These are phyloP conservation scores for Protaetia brevitarsis DNA, from an alignment of 1,140 invertebrate genomes.

Conservation along the genomic window DNA sequence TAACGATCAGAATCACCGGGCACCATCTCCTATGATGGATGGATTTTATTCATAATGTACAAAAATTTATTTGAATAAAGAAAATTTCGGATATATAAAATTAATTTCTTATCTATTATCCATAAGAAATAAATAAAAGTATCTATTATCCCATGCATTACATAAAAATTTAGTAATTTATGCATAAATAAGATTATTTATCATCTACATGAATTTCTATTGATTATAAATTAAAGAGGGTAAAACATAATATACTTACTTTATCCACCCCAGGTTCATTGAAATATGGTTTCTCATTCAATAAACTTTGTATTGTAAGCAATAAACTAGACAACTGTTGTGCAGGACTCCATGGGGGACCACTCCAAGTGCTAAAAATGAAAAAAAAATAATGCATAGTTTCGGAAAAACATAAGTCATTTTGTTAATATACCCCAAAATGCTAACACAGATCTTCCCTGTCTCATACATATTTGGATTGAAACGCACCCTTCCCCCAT, in stretches of 20 bases:
- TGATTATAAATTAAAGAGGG: conserved; percentile 11
- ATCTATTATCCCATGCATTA: no score
- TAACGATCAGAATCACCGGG: conserved; percentile 53
- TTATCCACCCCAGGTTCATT: conserved; percentile 59
- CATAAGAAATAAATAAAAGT: no score
- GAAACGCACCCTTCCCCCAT: conserved; percentile 58
- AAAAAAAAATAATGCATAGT: neutral
- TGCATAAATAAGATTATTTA: no score
- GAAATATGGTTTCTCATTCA: conserved; percentile 62
- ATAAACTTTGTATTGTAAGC: conserved; percentile 59
- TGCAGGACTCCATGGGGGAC: conserved; percentile 60
- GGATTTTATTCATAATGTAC: no score
- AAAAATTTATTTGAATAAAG: no score
- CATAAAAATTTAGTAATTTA: no score
- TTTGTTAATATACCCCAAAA: conserved; percentile 60
- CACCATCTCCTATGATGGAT: conserved; percentile 52
- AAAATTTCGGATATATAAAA: no score
- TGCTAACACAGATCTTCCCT: conserved; percentile 65
- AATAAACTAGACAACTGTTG: conserved; percentile 57
- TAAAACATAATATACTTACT: conserved; percentile 29
- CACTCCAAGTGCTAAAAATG: conserved; percentile 57
- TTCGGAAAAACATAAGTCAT: neutral
- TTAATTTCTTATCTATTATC: no score
- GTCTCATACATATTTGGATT: conserved; percentile 63
- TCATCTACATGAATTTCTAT: no score